phyloP scores from a whole-genome alignment of 2,797 vertebrate species.

The Catostomus latipinnis region DNA sequence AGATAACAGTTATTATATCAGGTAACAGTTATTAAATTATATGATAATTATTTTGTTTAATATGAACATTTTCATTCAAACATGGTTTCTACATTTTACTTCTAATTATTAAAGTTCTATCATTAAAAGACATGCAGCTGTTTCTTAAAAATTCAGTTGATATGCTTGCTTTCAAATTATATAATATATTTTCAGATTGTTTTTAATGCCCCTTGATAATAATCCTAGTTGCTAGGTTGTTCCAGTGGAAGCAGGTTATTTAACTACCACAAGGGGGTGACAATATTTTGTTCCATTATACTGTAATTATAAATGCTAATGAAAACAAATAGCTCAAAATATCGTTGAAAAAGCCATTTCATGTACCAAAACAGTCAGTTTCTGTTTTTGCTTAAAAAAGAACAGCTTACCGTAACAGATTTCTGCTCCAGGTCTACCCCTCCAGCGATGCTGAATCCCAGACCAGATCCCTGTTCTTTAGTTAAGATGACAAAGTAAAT shows the following conservation, averaged over 20 bases:
- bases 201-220: too few relatives aligned
- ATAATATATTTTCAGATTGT: too few relatives aligned
- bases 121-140: too few relatives aligned
- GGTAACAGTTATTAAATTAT: too few relatives aligned
- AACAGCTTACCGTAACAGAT: slow-evolving; percentile 81
- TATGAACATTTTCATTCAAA: too few relatives aligned
- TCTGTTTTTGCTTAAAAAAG: not conserved
- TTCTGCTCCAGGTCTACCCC: slow-evolving; percentile 89
- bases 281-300: slow-evolving; percentile 10
- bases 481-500: slow-evolving; percentile 85
- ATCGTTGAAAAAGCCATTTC: too few relatives aligned
- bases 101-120: too few relatives aligned
- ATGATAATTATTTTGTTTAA: too few relatives aligned
- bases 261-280: slow-evolving; percentile 38
- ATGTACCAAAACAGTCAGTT: slow-evolving; percentile 2
- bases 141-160: too few relatives aligned
- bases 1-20: too few relatives aligned
- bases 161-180: too few relatives aligned
- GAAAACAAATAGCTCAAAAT: not conserved
- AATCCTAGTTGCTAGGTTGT: not conserved
- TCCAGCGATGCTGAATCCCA: slow-evolving; percentile 93
- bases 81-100: too few relatives aligned
- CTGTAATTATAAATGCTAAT: not conserved
- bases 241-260: slow-evolving; percentile 14
- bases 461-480: slow-evolving; percentile 89